These are phyloP conservation scores for Argyrosomus japonicus DNA, from an alignment of 2,113 vertebrate species.

Conservation along the genomic window DNA sequence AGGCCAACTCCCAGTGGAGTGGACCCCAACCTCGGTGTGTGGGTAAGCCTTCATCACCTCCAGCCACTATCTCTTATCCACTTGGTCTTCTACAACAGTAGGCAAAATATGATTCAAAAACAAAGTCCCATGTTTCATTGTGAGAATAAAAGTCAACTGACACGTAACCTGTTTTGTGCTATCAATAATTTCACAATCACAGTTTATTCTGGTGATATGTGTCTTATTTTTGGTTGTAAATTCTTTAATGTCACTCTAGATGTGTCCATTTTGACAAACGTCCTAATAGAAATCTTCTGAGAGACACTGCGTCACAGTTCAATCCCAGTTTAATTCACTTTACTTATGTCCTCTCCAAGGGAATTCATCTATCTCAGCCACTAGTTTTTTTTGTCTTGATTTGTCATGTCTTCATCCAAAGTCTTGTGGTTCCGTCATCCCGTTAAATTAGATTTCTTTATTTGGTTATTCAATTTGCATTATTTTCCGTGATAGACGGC, in stretches of 20 bases:
- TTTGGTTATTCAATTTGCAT: slow-evolving; percentile 42
- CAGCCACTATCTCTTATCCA: not conserved
- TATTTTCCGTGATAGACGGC: slow-evolving; percentile 28
- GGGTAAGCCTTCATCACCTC: slow-evolving; percentile 86
- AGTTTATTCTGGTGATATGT: not conserved
- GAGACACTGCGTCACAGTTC: slow-evolving; percentile 14
- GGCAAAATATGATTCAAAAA: no score
- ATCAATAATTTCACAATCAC: not conserved
- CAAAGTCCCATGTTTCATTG: no score
- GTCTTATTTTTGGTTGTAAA: not conserved
- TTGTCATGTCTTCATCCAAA: slow-evolving; percentile 12
- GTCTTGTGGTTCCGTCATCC: slow-evolving; percentile 12
- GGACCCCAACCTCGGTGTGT: slow-evolving; percentile 91
- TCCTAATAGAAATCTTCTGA: not conserved
- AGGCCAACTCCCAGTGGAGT: slow-evolving; percentile 92
- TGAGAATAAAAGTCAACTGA: not conserved
- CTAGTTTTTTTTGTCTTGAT: not conserved
- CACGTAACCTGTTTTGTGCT: not conserved
- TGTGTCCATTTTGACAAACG: not conserved
- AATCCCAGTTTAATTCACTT: slow-evolving; percentile 16
- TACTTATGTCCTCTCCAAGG: not conserved
- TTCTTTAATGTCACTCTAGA: not conserved
- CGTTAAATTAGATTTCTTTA: slow-evolving; percentile 35
- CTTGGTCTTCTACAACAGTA: no score
- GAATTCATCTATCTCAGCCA: not conserved